Evolutionary conservation across 2,888 invertebrate genomes (phyloP).

Genomic region (Alitta virens): DNA sequence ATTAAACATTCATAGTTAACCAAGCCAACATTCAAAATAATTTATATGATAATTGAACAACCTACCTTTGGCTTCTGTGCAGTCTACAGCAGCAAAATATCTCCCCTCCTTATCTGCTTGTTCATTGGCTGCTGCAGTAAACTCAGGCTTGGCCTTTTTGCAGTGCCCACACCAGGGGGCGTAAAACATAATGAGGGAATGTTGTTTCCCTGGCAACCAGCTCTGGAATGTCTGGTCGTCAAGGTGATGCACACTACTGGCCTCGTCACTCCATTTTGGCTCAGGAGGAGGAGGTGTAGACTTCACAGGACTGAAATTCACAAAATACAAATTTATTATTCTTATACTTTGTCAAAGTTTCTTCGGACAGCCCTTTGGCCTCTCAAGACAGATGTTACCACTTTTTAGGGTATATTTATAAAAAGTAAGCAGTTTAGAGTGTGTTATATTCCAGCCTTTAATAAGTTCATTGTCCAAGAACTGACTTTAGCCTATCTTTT

Average conservation of each 20-base stretch:
- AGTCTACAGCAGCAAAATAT: slow-evolving; percentile 78
- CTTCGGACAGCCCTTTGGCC: too few species aligned
- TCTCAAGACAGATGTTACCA: too few species aligned
- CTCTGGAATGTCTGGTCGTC: slow-evolving; percentile 70
- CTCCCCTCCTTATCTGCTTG: slow-evolving; percentile 73
- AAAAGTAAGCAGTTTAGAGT: too few species aligned
- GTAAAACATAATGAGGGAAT: slow-evolving; percentile 86
- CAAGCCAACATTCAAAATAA: too few species aligned
- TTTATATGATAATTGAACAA: background rate
- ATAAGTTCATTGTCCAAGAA: too few species aligned
- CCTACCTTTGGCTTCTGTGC: slow-evolving; percentile 63
- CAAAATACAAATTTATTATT: too few species aligned
- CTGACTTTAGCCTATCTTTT: too few species aligned
- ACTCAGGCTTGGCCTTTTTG: slow-evolving; percentile 81
- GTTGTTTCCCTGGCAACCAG: slow-evolving; percentile 77
- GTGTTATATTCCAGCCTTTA: too few species aligned
- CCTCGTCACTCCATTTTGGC: slow-evolving; percentile 74
- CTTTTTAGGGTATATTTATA: too few species aligned
- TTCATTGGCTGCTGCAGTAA: slow-evolving; percentile 71
- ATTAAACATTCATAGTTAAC: too few species aligned
- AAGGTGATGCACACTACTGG: slow-evolving; percentile 74
- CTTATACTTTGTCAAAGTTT: too few species aligned
- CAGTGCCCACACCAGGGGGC: slow-evolving; percentile 92
- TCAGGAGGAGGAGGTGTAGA: slow-evolving; percentile 57
- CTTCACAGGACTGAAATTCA: background rate